Base-by-base conservation (phyloP, 1,140 invertebrate species). In the Zophobas morio region DNA sequence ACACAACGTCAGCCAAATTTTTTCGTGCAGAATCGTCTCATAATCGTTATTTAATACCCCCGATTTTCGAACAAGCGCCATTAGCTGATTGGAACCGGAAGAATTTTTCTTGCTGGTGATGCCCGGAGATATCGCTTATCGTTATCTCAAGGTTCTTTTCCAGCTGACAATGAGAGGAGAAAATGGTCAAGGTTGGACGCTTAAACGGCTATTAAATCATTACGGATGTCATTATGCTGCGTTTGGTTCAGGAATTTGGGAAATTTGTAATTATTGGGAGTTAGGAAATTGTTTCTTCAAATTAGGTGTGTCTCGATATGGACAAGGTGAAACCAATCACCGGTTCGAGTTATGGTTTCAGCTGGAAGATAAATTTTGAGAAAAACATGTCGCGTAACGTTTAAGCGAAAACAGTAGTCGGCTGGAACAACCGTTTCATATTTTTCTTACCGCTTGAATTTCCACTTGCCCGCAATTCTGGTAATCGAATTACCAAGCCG, bases 41-140 rank as follows among this genome's bases (percentile, higher is more conserved):
- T 51, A 51, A 51, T 51, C 20, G 49, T n/a, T 51, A 51, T 6
- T 51, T 51, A 51, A 51, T 51, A 51, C 20, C 42, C 3, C 42
- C n/a, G 49, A 51, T 51, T 51, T 20, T 51, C 49, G 49, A 51
- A 51, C 0, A 51, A 6, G 2, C 6, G 20, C 49, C 4, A 46
- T 46, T 46, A 46, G 6, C 42, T 46, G 42, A 3, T 46, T 46
- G 3, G 3, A 8, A 46, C 20, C 20, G 20, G 20, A 20, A 20
- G 20, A 46, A 46, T 46, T 51, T 20, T 51, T 51, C 49, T 51
- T 20, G 4, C 3, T 2, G 20, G 4, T 51, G n/a, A 51, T 46
- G 42, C 42, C 42, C 42, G 42, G 3, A 51, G 4, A n/a, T 51
- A 51, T 51, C 49, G 20, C 42, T 8, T 3, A 3, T 46, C 42